Base-by-base conservation (phyloP, 2,888 invertebrate genomes). In the Drosophila crucigera region DNA sequence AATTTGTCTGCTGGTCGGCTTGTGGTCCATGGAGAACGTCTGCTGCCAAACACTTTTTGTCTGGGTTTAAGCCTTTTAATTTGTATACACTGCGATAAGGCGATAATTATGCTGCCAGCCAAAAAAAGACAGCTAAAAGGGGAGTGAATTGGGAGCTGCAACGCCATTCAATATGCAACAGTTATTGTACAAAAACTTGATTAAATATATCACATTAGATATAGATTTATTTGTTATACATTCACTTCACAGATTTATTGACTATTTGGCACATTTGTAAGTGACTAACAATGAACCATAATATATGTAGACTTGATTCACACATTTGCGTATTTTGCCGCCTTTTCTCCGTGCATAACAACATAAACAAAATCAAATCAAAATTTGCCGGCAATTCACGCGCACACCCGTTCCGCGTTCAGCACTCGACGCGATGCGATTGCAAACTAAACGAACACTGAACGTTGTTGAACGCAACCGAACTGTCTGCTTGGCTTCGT, bases 1-100 rank as follows among this genome's bases (percentile, higher is more conserved):
- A 65, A 65, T 83, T 75, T 72, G 77, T 82, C 83, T 56, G 37
- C 55, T 82, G 68, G 53, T 50, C 28, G 39, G n/a, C 10, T 41
- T 43, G 30, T 35, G 55, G 73, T 83, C 87, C 87, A 64, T 74
- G 64, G 87, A 83, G 87, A 60, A 41, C 62, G 73, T 76, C 68
- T 68, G 69, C 50, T 56, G 58, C 58, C 39, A 41, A 35, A 55
- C 30, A 54, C 55, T 62, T 62, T 67, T 73, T 68, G 76, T 74
- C 68, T 73, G 78, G 43, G 52, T 37, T 43, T 79, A 82, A 83
- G 63, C 82, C 75, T 71, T 85, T 90, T 79, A 79, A 89, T 85
- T 89, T 90, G 82, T 83, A 76, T 61, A 71, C 82, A 78, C 49
- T 74, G 73, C 64, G 91, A 90, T 90, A 89, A 80, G 68, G 76